A percentile compares a stretch with the other conserved stretches of the same genome.
Evolutionary conservation across 2,888 invertebrate species (phyloP).

Genomic region (Leptura quadrifasciata): DNA sequence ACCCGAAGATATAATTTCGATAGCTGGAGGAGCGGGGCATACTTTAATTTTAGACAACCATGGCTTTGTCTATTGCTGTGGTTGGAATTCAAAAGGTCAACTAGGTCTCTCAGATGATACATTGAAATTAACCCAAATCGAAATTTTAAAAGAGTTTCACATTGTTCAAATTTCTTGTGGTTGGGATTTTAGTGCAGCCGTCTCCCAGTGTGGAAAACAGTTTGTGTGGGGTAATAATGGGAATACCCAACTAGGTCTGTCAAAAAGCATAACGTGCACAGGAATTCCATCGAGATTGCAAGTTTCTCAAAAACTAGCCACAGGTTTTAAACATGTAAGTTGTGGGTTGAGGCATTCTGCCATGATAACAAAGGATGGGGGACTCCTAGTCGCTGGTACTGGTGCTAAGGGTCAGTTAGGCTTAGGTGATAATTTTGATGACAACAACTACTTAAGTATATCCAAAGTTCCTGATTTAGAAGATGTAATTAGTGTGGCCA

Average conservation of each 20-base stretch:
- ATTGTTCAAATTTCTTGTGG: slow-evolving; percentile 83
- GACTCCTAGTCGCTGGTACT: slow-evolving; percentile 80
- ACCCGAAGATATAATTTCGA: slow-evolving; percentile 77
- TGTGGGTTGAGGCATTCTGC: slow-evolving; percentile 84
- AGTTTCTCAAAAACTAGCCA: slow-evolving; percentile 71
- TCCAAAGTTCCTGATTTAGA: slow-evolving; percentile 76
- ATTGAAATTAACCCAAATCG: slow-evolving; percentile 78
- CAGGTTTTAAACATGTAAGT: slow-evolving; percentile 77
- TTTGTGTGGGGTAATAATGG: slow-evolving; percentile 91
- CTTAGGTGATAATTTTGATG: slow-evolving; percentile 73
- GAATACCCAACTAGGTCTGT: slow-evolving; percentile 84
- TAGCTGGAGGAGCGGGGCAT: slow-evolving; percentile 87
- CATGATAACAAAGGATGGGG: slow-evolving; percentile 78
- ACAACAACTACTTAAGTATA: slow-evolving; percentile 72
- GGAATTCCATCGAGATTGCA: slow-evolving; percentile 72
- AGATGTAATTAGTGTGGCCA: slow-evolving; percentile 80
- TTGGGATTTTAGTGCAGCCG: slow-evolving; percentile 89
- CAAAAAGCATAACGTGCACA: slow-evolving; percentile 72
- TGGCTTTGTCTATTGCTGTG: slow-evolving; percentile 85
- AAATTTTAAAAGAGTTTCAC: slow-evolving; percentile 75
- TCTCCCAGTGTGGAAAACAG: slow-evolving; percentile 81
- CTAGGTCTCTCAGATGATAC: slow-evolving; percentile 77
- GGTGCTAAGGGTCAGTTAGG: slow-evolving; percentile 83
- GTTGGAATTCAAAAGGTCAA: slow-evolving; percentile 87
- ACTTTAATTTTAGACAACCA: slow-evolving; percentile 80